Conservation (phyloP, 2,888 invertebrate genomes). For the Balanococcus diminutus region DNA sequence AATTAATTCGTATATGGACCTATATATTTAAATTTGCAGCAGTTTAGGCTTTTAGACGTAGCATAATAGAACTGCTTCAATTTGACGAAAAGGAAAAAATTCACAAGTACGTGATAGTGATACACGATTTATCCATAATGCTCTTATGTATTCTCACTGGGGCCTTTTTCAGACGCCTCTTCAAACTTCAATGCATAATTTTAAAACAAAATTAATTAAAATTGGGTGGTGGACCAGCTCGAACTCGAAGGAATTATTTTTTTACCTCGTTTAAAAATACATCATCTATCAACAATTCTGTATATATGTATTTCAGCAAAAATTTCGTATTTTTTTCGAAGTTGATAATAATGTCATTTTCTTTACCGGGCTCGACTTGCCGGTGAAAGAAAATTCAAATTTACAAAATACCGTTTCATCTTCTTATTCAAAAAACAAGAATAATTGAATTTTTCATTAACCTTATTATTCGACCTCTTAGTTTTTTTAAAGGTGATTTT, state of each 20-base stretch:
- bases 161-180: too few relatives aligned
- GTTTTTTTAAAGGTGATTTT: background rate
- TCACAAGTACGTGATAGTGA: background rate
- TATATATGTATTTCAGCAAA: background rate
- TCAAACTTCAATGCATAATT: too few relatives aligned
- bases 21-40: background rate
- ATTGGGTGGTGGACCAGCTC: background rate
- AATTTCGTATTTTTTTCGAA: background rate
- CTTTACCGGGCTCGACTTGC: background rate
- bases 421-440: conserved; percentile 38
- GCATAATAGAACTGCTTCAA: too few relatives aligned
- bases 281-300: conserved; percentile 22
- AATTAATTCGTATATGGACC: background rate
- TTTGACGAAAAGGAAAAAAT: too few relatives aligned
- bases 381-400: conserved; percentile 29
- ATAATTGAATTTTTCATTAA: conserved; percentile 52
- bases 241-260: background rate
- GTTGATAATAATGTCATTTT: conserved; percentile 12
- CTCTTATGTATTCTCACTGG: too few relatives aligned
- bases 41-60: background rate
- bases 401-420: conserved; percentile 33
- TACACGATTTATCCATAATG: background rate
- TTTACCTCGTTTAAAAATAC: background rate
- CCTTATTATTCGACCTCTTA: conserved; percentile 40
- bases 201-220: too few relatives aligned